These are phyloP conservation scores for Poeciliopsis infans DNA, from an alignment of 2,797 vertebrate genomes.

Conservation along the genomic window DNA sequence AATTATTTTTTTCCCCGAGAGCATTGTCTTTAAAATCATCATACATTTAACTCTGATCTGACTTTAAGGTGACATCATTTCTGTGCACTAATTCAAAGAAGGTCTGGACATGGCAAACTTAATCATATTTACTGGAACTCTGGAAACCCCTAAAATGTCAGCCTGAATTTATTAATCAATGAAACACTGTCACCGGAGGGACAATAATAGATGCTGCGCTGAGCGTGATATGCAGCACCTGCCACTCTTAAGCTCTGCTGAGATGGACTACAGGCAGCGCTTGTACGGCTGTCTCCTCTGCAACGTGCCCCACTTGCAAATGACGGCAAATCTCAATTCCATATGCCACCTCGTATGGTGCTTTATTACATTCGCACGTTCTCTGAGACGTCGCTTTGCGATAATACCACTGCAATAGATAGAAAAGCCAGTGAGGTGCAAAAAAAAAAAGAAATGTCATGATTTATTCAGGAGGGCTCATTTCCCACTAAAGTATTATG, in stretches of 20 bases:
- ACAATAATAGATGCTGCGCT: slow-evolving; percentile 61
- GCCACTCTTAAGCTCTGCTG: slow-evolving; percentile 71
- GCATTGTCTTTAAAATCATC: slow-evolving; percentile 20
- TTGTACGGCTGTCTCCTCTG: slow-evolving; percentile 57
- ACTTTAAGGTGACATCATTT: slow-evolving; percentile 38
- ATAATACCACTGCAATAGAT: slow-evolving; percentile 77
- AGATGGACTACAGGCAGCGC: slow-evolving; percentile 68
- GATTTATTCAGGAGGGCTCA: slow-evolving; percentile 84
- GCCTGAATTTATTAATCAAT: slow-evolving; percentile 67
- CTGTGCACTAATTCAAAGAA: slow-evolving; percentile 42
- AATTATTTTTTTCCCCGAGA: not conserved
- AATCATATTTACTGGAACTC: slow-evolving; percentile 66
- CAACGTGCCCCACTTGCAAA: slow-evolving; percentile 79
- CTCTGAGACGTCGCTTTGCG: slow-evolving; percentile 70
- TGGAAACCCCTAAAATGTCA: slow-evolving; percentile 64
- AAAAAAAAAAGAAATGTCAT: slow-evolving; percentile 62
- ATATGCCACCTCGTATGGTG: slow-evolving; percentile 69
- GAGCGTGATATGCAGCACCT: slow-evolving; percentile 75
- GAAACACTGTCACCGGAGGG: slow-evolving; percentile 68
- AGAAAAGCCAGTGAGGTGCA: slow-evolving; percentile 76
- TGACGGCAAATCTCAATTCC: slow-evolving; percentile 77
- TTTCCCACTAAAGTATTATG: slow-evolving; percentile 81
- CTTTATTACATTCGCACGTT: slow-evolving; percentile 78
- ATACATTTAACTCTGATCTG: slow-evolving; percentile 23
- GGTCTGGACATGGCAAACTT: slow-evolving; percentile 63